These are phyloP conservation scores for Gobio occitaniae DNA, from an alignment of 2,797 vertebrate species.

Conservation along the genomic window DNA sequence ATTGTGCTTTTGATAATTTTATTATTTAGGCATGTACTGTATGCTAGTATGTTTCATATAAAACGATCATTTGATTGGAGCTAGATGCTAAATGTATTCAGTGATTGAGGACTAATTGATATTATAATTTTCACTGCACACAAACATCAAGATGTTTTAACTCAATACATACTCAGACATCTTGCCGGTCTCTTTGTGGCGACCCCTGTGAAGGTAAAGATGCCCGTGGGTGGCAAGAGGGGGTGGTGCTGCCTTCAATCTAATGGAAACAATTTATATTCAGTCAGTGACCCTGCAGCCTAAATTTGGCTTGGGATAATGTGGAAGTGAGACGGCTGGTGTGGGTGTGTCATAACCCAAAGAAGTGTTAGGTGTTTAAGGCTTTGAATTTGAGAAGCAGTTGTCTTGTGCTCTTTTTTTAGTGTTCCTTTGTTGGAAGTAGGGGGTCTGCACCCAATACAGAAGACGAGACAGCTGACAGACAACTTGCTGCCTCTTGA, in stretches of 20 bases:
- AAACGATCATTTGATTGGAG: background rate
- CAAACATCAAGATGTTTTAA: conserved; percentile 1
- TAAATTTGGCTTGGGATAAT: conserved; percentile 42
- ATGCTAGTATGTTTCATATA: background rate
- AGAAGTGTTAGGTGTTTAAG: conserved; percentile 8
- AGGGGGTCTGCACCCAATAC: background rate
- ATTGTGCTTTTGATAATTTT: background rate
- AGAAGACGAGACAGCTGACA: conserved; percentile 55
- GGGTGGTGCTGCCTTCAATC: conserved; percentile 37
- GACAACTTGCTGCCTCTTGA: conserved; percentile 25
- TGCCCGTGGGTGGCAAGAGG: conserved; percentile 36
- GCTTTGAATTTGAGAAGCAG: conserved; percentile 40
- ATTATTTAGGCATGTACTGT: background rate
- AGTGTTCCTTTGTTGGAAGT: conserved; percentile 30
- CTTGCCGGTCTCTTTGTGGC: conserved; percentile 52
- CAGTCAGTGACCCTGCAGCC: conserved; percentile 3
- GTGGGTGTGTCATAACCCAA: conserved; percentile 5
- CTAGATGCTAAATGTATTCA: background rate
- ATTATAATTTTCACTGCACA: background rate
- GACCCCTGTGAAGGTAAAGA: conserved; percentile 43
- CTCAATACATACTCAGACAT: conserved; percentile 73
- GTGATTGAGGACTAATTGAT: background rate
- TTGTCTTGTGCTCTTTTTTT: conserved; percentile 50
- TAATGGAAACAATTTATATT: conserved; percentile 32
- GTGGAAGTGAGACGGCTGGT: background rate